phyloP scores from a whole-genome alignment of 2,888 invertebrate species.

The Ametastegia equiseti region DNA sequence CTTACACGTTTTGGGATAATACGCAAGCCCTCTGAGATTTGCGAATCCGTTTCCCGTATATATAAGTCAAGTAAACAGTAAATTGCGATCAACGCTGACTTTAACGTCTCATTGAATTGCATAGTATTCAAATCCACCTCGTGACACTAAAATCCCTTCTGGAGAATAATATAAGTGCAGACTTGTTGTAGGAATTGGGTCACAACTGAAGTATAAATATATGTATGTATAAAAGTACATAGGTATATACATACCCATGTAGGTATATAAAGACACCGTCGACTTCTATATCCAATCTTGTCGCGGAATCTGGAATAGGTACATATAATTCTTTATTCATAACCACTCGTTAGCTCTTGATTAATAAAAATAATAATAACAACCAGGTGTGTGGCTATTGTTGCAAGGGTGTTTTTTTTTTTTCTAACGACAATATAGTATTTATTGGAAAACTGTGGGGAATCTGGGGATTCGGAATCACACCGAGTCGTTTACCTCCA shows the following conservation, averaged over 20 bases:
- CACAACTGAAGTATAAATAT: no score
- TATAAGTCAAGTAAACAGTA: conserved; percentile 14
- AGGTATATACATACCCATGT: no score
- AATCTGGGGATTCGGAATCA: background rate
- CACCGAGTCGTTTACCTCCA: background rate
- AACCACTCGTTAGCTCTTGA: background rate
- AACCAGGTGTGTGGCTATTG: background rate
- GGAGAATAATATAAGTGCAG: background rate
- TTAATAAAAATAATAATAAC: background rate
- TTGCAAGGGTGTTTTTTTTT: no score
- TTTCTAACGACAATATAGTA: background rate
- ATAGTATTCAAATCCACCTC: background rate
- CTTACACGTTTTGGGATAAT: conserved; percentile 13
- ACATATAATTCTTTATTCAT: background rate
- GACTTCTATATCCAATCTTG: background rate
- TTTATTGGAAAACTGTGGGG: background rate
- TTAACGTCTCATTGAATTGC: conserved; percentile 13
- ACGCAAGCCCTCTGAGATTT: background rate
- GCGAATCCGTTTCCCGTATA: background rate
- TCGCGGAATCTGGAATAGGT: background rate
- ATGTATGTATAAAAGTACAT: no score
- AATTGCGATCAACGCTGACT: background rate
- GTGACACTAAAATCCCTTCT: background rate
- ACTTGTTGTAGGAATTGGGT: background rate
- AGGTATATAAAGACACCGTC: no score